Evolutionary conservation across 2,888 invertebrate species (phyloP), one percentile per base, ranked within the genome.

Genomic region (Perdita meconis): DNA sequence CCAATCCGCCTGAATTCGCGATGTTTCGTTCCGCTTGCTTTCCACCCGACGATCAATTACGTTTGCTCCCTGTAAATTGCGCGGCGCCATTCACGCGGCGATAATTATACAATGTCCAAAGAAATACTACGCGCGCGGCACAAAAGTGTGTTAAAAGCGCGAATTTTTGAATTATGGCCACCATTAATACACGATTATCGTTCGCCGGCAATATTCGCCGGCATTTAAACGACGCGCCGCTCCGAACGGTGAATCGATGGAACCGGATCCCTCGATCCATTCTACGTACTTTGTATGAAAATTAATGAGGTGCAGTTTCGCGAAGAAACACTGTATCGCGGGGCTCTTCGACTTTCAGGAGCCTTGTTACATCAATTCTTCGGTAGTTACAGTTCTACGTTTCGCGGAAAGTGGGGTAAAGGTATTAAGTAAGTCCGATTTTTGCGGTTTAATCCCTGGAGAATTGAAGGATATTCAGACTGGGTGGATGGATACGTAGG

Each of bases 61-160:
- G 72, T 68, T 68, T 53, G 44, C 71, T 66, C 67, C 50, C 78
- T 67, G 79, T 63, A 78, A 78, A 79, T 79, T 73, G 72, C 60
- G 64, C 79, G 77, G 36, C 59, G 42, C 73, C 72, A 72, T 79
- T 78, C 78, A 60, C 55, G 47, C 60, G 47, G 60, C 51, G 64
- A 79, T 78, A 79, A 79, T 79, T 78, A 78, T 79, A 65, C 67
- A 56, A 56, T 59, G 59, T 63, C 61, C 50, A 78, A 79, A 79
- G 67, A 56, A 68, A 73, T 72, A 60, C 63, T 65, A 73, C 78
- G 34, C 40, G 47, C 56, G 66, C 59, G 57, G 47, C 42, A 60
- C 68, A 78, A 78, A 72, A 72, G 67, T 73, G 64, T 79, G 79
- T 68, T 79, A 79, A 79, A 79, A 79, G 64, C 60, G 60, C 30